These are phyloP conservation scores for Drosophila mimica DNA, from an alignment of 2,888 invertebrate genomes.

Conservation along the genomic window DNA sequence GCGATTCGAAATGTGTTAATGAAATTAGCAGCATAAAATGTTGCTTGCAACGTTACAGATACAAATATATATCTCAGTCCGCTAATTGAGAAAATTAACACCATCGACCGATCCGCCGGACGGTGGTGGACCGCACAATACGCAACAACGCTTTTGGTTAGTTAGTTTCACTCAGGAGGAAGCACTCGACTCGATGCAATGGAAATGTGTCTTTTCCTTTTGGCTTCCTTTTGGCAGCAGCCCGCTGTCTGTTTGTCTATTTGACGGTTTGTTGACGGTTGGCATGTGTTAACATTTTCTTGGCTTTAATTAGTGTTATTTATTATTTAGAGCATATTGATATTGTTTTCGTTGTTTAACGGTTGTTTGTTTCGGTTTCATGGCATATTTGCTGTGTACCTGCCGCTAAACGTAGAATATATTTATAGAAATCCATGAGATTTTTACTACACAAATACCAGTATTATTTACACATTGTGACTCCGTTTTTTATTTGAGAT, in stretches of 20 bases:
- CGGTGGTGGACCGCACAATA: constrained; percentile 44
- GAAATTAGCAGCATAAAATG: constrained; percentile 81
- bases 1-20: constrained; percentile 75
- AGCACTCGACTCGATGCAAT: constrained; percentile 36
- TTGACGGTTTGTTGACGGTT: constrained; percentile 11
- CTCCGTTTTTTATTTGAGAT: constrained; percentile 19
- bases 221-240: constrained; percentile 47
- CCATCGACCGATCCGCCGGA: constrained; percentile 36
- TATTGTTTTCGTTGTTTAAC: constrained; percentile 79
- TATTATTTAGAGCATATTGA: constrained; percentile 83
- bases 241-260: constrained; percentile 34
- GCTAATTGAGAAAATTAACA: constrained; percentile 81
- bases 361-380: constrained; percentile 69
- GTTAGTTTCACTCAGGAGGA: constrained; percentile 73
- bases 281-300: constrained; percentile 80
- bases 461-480: constrained; percentile 37
- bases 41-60: constrained; percentile 67
- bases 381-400: constrained; percentile 51
- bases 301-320: constrained; percentile 83
- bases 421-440: constrained; percentile 69
- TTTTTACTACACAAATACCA: constrained; percentile 29
- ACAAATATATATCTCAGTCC: constrained; percentile 52
- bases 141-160: constrained; percentile 66
- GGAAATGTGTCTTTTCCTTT: constrained; percentile 35
- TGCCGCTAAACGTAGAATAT: constrained; percentile 46